Evolutionary conservation across 2,797 vertebrate species (phyloP).

Genomic region (Chlorospingus semifuscus): DNA sequence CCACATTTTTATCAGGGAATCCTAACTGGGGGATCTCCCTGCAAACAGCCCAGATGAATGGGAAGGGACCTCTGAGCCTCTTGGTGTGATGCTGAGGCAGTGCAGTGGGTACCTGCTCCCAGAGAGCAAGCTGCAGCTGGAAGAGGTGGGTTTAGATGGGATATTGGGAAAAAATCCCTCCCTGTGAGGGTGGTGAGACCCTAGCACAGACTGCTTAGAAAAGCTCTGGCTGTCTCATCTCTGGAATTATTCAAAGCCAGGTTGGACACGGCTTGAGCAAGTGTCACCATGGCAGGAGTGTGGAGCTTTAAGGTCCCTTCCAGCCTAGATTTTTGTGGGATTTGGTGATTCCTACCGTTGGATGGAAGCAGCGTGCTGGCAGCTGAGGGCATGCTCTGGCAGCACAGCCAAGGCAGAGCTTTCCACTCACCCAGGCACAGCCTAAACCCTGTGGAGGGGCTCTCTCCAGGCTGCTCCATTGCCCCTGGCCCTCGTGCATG

Average conservation of each 20-base stretch:
- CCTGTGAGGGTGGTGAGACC: not conserved
- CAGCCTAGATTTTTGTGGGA: no score
- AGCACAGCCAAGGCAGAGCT: not conserved
- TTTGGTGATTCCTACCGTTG: fast-evolving
- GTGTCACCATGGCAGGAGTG: not conserved
- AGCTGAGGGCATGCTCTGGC: not conserved
- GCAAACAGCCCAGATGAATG: not conserved
- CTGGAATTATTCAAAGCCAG: not conserved
- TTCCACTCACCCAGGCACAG: fast-evolving
- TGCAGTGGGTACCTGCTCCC: not conserved
- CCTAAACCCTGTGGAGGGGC: fast-evolving
- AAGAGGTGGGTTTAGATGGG: not conserved
- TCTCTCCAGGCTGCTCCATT: not conserved
- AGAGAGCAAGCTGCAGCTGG: not conserved
- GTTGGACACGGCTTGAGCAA: not conserved
- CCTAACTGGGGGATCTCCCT: not conserved
- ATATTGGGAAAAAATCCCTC: not conserved
- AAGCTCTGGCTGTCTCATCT: not conserved
- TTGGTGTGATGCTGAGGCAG: fast-evolving
- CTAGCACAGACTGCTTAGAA: not conserved
- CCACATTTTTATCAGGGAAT: not conserved
- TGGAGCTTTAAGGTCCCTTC: not conserved
- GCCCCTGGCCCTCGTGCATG: fast-evolving
- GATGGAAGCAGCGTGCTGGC: not conserved
- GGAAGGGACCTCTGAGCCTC: not conserved